Evolutionary conservation across 2,888 invertebrate genomes (phyloP).

Genomic region (Drosophila mimica): DNA sequence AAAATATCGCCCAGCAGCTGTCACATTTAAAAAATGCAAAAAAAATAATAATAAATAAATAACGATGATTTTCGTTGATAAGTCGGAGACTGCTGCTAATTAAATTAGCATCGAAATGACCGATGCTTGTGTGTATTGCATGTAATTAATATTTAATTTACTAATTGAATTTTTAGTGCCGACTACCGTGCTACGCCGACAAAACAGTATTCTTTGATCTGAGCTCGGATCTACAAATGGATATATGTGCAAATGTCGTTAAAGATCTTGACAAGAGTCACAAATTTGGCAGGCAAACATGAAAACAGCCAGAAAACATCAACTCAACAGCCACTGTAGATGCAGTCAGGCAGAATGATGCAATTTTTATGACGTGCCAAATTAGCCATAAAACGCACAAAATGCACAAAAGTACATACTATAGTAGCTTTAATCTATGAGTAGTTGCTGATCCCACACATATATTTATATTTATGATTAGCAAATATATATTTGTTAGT

Average conservation of each 20-base stretch:
- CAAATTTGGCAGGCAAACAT: conserved; percentile 58
- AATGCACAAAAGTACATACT: conserved; percentile 10
- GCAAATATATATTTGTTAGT: conserved; percentile 1
- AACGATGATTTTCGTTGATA: conserved; percentile 35
- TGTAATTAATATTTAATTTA: conserved; percentile 73
- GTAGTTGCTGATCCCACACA: conserved; percentile 2
- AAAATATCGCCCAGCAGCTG: conserved; percentile 21
- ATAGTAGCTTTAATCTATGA: conserved; percentile 1
- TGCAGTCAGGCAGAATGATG: conserved; percentile 29
- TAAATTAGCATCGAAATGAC: conserved; percentile 65
- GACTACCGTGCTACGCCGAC: conserved; percentile 59
- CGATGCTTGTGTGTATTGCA: conserved; percentile 34
- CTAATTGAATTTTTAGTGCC: conserved; percentile 66
- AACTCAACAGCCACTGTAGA: conserved; percentile 9
- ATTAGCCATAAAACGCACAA: conserved; percentile 64
- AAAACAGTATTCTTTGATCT: conserved; percentile 57
- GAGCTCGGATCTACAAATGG: conserved; percentile 9
- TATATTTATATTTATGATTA: background rate
- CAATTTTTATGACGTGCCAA: conserved; percentile 73
- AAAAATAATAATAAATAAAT: conserved; percentile 2
- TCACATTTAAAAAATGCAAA: conserved; percentile 12
- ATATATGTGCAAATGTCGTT: conserved; percentile 19
- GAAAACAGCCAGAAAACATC: conserved; percentile 46
- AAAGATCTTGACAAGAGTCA: conserved; percentile 61
- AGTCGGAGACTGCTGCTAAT: conserved; percentile 52